These are phyloP conservation scores for Electrona antarctica DNA, from an alignment of 2,113 vertebrate genomes.

Conservation along the genomic window DNA sequence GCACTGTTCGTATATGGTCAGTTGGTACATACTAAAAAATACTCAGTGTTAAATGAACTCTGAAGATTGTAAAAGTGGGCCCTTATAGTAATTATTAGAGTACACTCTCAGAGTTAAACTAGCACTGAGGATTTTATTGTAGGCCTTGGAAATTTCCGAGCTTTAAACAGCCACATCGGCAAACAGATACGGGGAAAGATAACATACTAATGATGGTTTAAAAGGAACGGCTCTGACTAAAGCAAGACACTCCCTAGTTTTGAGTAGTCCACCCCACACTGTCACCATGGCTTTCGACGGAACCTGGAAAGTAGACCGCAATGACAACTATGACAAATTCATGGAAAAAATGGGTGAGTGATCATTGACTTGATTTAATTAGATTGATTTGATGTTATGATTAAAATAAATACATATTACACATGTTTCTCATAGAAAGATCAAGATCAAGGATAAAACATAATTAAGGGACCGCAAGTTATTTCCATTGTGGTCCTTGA, in stretches of 20 bases:
- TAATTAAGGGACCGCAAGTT: too few species aligned
- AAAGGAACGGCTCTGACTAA: constrained; percentile 43
- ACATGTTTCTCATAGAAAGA: not conserved
- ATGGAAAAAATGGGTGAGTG: constrained; percentile 94
- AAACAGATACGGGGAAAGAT: constrained; percentile 75
- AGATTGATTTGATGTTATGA: not conserved
- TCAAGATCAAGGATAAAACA: too few species aligned
- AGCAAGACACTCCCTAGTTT: constrained; percentile 38
- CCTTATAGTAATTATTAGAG: too few species aligned
- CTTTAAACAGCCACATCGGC: constrained; percentile 91
- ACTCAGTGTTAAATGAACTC: too few species aligned
- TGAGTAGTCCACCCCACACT: constrained; percentile 32
- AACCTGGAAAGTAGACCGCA: constrained; percentile 88
- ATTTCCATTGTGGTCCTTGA: too few species aligned
- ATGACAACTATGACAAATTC: constrained; percentile 93
- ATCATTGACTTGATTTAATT: not conserved
- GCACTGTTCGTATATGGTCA: not conserved
- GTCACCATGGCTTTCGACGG: constrained; percentile 87
- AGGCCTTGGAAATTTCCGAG: constrained; percentile 60
- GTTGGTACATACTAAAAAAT: not conserved
- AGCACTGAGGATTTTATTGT: too few species aligned
- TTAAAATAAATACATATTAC: not conserved
- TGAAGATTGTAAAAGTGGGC: too few species aligned
- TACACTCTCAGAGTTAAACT: too few species aligned
- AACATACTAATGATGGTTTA: constrained; percentile 75